These are phyloP conservation scores for Equus przewalskii DNA, from an alignment of 2,113 vertebrate species.

Conservation along the genomic window DNA sequence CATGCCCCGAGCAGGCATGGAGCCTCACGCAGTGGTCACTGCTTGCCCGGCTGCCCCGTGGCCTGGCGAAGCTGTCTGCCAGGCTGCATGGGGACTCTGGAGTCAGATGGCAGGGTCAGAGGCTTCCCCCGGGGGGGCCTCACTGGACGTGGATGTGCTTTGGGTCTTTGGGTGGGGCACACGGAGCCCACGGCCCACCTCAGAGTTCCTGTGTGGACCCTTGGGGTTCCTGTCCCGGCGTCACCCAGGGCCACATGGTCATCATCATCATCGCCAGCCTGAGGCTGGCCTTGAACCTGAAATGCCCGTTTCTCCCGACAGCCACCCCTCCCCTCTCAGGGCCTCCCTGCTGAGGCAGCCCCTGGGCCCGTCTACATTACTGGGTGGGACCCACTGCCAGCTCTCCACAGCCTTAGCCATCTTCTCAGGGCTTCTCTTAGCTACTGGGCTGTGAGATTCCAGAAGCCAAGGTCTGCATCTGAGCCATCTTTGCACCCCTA, in stretches of 20 bases:
- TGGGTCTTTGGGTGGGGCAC: background rate
- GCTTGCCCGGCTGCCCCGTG: too few species aligned
- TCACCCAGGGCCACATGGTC: too few species aligned
- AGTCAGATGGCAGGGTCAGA: background rate
- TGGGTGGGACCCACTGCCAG: background rate
- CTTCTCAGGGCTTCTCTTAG: background rate
- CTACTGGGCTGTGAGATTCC: background rate
- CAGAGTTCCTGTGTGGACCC: background rate
- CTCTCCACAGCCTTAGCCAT: background rate
- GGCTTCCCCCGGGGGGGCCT: background rate
- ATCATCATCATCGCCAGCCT: too few species aligned
- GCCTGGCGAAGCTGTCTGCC: background rate
- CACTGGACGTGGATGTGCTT: background rate
- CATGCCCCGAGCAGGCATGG: background rate
- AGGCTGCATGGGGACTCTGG: background rate
- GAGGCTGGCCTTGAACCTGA: background rate
- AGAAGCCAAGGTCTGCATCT: background rate
- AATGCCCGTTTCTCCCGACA: background rate
- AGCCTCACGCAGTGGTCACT: background rate
- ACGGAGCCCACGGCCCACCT: background rate
- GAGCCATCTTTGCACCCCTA: too few species aligned
- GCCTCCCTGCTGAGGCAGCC: background rate
- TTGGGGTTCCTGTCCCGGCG: too few species aligned
- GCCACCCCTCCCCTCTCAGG: background rate
- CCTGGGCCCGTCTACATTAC: accelerated